A percentile compares a stretch with the other conserved stretches of the same genome.
phyloP scores from a whole-genome alignment of 2,797 vertebrate species.

The Alexandromys oeconomus region DNA sequence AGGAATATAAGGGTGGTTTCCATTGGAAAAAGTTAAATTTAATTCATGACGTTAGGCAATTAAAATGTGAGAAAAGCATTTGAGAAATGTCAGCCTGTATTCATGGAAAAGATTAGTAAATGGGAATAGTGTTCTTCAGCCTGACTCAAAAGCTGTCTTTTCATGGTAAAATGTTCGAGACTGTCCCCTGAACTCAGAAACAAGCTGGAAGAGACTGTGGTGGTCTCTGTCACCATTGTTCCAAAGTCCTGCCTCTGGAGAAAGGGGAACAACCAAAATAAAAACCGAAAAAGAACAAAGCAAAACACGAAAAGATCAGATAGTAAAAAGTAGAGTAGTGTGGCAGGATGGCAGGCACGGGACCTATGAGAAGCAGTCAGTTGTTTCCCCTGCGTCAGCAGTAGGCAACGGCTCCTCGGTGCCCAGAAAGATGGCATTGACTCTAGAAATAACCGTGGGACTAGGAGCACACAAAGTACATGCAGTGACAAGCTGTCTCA shows the following conservation, averaged over 20 bases:
- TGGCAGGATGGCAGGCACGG: not conserved
- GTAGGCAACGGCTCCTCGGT: not conserved
- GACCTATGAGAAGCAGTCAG: no score
- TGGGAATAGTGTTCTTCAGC: not conserved
- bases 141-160: not conserved
- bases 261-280: not conserved
- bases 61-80: constrained; percentile 26
- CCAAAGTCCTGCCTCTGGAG: not conserved
- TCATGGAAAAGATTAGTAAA: not conserved
- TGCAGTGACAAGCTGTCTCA: not conserved
- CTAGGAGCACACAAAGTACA: no score
- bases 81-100: not conserved
- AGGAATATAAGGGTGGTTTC: not conserved
- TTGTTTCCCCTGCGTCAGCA: not conserved
- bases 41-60: not conserved
- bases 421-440: not conserved
- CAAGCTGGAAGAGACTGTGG: not conserved
- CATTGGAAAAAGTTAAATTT: constrained; percentile 6
- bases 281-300: not conserved
- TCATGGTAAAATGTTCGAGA: not conserved
- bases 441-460: no score
- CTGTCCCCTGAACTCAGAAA: not conserved
- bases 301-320: not conserved
- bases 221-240: not conserved
- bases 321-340: not conserved